Evolutionary conservation across 2,113 vertebrate genomes (phyloP), one percentile per base, ranked within the genome.

Genomic region (Chionomys nivalis): DNA sequence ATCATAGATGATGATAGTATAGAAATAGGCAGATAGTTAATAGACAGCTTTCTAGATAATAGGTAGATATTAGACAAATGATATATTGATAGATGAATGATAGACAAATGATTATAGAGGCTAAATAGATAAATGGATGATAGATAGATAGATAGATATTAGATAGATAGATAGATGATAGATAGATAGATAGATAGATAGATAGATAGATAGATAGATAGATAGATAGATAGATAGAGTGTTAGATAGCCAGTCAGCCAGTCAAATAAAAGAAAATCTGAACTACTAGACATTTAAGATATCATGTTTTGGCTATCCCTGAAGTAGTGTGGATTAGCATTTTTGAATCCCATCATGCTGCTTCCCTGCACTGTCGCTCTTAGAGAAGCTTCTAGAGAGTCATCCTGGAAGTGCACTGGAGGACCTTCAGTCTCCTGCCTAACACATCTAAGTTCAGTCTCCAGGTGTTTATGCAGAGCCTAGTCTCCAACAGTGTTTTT

Each of bases 381-480:
- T 5, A 76, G 26, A 39, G 47, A 89, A 91, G 10, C 23, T 85
- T 65, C 78, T 52, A n/a, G 47, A 44, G 26, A 36, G n/a, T 68
- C 2, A 5, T 5, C 70, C 68, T 44, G 76, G 85, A 70, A 47
- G n/a, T 12, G 19, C 0, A 0, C 36, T 1, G 33, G 73, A 78
- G 82, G 39, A 83, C 24, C 39, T 28, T n/a, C 44, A 42, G n/a
- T 65, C 49, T 39, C 55, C 31, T 19, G 31, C 21, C 26, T 28
- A 86, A 87, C 21, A 72, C 42, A 36, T 42, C 81, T 78, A 87
- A 65, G 39, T n/a, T 85, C 90, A 90, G 61, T 75, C 66, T n/a
- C 33, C 42, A 95, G 70, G 65, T 92, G 36, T 95, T 94, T 88
- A 58, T 39, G 19, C 72, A 97, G 13, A 90, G 33, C 61, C 21